Evolutionary conservation across 2,113 vertebrate species (phyloP).

Genomic region (Aplodontia rufa): DNA sequence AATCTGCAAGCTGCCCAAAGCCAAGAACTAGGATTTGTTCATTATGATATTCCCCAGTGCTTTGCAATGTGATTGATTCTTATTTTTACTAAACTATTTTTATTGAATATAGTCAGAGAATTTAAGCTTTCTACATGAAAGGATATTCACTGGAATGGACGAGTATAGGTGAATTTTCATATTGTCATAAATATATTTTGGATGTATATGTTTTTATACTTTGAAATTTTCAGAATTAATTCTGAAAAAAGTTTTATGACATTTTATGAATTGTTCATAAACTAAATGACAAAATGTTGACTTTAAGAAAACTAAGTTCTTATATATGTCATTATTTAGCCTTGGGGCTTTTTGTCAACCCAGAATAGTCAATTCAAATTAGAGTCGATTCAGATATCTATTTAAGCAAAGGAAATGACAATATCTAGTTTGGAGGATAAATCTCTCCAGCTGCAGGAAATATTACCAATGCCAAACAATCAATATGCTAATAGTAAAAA

Average conservation of each 20-base stretch:
- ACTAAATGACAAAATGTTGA: slow-evolving; percentile 29
- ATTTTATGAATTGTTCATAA: slow-evolving; percentile 46
- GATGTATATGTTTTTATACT: background rate
- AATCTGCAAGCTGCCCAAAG: background rate
- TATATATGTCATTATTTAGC: background rate
- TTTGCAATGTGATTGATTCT: background rate
- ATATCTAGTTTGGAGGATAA: slow-evolving; percentile 32
- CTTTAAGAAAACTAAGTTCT: slow-evolving; percentile 36
- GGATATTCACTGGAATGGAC: background rate
- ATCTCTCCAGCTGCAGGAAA: slow-evolving; percentile 57
- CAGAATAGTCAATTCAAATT: slow-evolving; percentile 34
- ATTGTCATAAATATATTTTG: background rate
- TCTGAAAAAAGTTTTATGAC: slow-evolving; percentile 1
- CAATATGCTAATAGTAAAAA: slow-evolving; percentile 48
- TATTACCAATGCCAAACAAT: slow-evolving; percentile 50
- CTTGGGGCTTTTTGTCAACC: slow-evolving; percentile 32
- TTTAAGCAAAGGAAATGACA: slow-evolving; percentile 57
- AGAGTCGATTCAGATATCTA: slow-evolving; percentile 28
- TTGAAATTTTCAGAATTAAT: slow-evolving; percentile 8
- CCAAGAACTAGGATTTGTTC: background rate
- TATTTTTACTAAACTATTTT: background rate
- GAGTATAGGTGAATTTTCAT: background rate
- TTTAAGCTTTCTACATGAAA: slow-evolving; percentile 4
- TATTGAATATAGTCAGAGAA: background rate
- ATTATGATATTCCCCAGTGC: too few species aligned